Percentiles rank a stretch among this genome's conserved stretches.
Evolutionary conservation across 2,888 invertebrate genomes (phyloP).

Genomic region (Melieria omissa): DNA sequence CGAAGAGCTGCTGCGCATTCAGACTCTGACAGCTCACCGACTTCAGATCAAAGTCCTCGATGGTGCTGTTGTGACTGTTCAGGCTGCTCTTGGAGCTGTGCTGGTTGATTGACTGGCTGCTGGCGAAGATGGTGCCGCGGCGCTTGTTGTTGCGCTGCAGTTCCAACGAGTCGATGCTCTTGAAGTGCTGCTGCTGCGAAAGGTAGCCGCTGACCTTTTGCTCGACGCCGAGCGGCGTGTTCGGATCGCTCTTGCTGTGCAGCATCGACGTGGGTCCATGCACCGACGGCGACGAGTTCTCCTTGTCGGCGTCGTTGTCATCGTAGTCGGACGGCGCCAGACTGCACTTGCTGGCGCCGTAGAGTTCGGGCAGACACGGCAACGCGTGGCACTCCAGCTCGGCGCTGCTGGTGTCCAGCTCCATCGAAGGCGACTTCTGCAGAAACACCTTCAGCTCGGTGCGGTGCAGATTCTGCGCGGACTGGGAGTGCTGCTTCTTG

Average conservation of each 20-base stretch:
- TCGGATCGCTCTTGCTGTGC: constrained; percentile 55
- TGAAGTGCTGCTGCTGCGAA: constrained; percentile 52
- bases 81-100: constrained; percentile 58
- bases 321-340: constrained; percentile 45
- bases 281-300: constrained; percentile 51
- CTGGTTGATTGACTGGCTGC: constrained; percentile 48
- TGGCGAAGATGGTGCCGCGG: constrained; percentile 49
- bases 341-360: constrained; percentile 51
- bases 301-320: constrained; percentile 53
- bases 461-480: constrained; percentile 62
- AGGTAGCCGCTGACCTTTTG: constrained; percentile 47
- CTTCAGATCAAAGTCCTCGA: constrained; percentile 64
- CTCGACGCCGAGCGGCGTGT: constrained; percentile 52
- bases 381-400: constrained; percentile 49
- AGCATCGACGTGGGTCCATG: constrained; percentile 20
- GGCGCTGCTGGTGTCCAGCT: constrained; percentile 53
- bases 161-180: constrained; percentile 61
- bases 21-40: constrained; percentile 66
- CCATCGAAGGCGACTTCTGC: constrained; percentile 62
- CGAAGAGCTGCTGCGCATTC: constrained; percentile 62
- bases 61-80: constrained; percentile 52
- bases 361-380: constrained; percentile 56
- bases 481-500: constrained; percentile 60
- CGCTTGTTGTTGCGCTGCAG: constrained; percentile 44
- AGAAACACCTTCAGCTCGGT: constrained; percentile 61